Percentiles rank a stretch among this genome's conserved stretches.
These are phyloP conservation scores for Podargus strigoides DNA, from an alignment of 2,797 vertebrate genomes.

Conservation along the genomic window DNA sequence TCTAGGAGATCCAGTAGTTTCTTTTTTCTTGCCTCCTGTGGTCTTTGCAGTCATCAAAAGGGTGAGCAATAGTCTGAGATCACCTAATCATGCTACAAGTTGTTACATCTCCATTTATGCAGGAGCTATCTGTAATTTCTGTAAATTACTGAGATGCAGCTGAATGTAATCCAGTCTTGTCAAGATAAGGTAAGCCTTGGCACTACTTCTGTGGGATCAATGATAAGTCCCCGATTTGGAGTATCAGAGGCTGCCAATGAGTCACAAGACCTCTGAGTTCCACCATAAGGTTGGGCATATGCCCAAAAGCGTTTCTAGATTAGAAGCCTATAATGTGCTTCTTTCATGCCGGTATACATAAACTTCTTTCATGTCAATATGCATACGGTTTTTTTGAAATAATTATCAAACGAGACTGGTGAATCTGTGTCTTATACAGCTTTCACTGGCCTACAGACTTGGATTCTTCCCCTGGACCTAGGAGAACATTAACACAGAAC, in stretches of 20 bases:
- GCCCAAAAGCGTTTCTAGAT: neutral
- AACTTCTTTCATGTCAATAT: neutral
- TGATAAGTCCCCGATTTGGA: neutral
- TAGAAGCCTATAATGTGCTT: neutral
- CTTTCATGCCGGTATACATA: neutral
- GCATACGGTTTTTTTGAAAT: neutral
- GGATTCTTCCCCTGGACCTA: neutral
- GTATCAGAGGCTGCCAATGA: conserved; percentile 12
- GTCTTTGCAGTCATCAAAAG: neutral
- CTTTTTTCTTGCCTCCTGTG: neutral
- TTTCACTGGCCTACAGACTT: neutral
- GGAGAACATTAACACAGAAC: neutral
- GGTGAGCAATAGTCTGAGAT: neutral
- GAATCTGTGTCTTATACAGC: neutral
- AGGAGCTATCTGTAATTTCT: neutral
- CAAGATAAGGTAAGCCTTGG: conserved; percentile 45
- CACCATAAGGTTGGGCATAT: neutral
- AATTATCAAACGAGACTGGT: neutral
- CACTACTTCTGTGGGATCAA: conserved; percentile 8
- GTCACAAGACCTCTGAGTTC: neutral
- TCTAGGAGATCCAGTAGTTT: neutral
- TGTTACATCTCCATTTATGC: neutral
- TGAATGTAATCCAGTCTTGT: neutral
- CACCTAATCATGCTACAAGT: neutral
- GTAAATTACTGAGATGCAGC: neutral